Percentiles rank a stretch among this genome's conserved stretches.
These are phyloP conservation scores for Philypnodon macrostomus DNA, from an alignment of 2,797 vertebrate species.

Conservation along the genomic window DNA sequence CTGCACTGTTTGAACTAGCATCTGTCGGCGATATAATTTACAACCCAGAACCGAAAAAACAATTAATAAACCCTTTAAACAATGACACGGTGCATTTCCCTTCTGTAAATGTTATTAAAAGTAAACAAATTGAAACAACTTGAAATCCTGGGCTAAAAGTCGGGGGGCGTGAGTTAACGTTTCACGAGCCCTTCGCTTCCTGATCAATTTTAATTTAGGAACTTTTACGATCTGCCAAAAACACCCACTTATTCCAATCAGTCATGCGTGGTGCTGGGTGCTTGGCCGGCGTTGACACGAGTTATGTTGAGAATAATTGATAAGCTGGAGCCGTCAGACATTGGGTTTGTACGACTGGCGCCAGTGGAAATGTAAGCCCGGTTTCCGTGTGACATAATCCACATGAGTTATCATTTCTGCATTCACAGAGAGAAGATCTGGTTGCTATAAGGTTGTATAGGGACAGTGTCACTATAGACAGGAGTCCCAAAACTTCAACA, in stretches of 20 bases:
- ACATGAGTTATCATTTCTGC: conserved; percentile 32
- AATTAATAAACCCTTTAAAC: conserved; percentile 39
- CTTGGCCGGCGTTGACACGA: conserved; percentile 30
- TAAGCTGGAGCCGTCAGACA: conserved; percentile 30
- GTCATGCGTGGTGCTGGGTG: conserved; percentile 44
- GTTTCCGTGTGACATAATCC: conserved; percentile 35
- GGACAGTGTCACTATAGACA: too few relatives aligned
- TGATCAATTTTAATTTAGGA: conserved; percentile 49
- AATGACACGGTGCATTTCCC: conserved; percentile 9
- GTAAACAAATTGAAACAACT: conserved; percentile 12
- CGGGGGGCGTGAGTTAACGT: conserved; percentile 12
- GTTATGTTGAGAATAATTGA: conserved; percentile 54
- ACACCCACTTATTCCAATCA: conserved; percentile 43
- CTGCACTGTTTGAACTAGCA: conserved; percentile 36
- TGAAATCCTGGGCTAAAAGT: conserved; percentile 8
- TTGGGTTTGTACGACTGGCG: conserved; percentile 30
- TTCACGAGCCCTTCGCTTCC: conserved; percentile 18
- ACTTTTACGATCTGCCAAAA: conserved; percentile 47
- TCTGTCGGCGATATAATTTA: conserved; percentile 26
- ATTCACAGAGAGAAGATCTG: background rate
- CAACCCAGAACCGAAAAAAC: conserved; percentile 11
- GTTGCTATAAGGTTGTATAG: too few relatives aligned
- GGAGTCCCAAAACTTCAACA: too few relatives aligned
- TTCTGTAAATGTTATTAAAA: background rate
- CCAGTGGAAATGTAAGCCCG: conserved; percentile 21